Base-by-base conservation (phyloP, 1,140 invertebrate genomes). In the Drosophila bocki region DNA sequence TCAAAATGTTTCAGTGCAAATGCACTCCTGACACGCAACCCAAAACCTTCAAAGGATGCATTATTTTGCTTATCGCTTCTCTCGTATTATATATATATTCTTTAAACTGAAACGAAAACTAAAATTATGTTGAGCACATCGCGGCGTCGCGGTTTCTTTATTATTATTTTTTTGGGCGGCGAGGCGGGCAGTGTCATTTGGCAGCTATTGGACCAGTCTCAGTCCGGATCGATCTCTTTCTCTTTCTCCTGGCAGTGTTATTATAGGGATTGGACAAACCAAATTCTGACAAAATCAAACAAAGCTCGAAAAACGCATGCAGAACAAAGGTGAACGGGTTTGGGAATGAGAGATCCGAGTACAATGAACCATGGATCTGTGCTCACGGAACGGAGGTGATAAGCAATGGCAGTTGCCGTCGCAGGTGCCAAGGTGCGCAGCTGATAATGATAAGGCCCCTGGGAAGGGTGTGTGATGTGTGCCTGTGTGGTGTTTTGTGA, bases 11-110 rank as follows among this genome's bases (percentile, higher is more conserved):
- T 93, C 93, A 95, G 95, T 98, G 97, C 97, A 98, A 98, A 98
- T 96, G 96, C 97, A 97, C 96, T 95, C 96, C 97, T 98, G 97
- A 97, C 96, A 98, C 97, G 97, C 95, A 96, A 96, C 96, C 96
- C 96, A 95, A 94, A 94, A 94, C 95, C 94, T 83, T 84, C 56
- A 77, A 78, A 83, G 78, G 84, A 88, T 87, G 84, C 80, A 80
- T 64, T 22, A 54, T 56, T 41, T 42, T 17, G 44, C 44, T 48
- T 26, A 48, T 56, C 39, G 50, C 26, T 50, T 29, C 7, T 54
- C 33, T 32, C 13, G 19, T 58, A 17, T 26, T 13, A 19, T 26
- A 42, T 44, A 37, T 39, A 22, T n/a, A 42, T 68, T 6, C 41
- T 71, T 57, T 50, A 0, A 71, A 71, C 69, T 71, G 65, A 70